A percentile compares a stretch with the other conserved stretches of the same genome.
Conservation (phyloP, 2,113 vertebrate species). For the Coturnix japonica region DNA sequence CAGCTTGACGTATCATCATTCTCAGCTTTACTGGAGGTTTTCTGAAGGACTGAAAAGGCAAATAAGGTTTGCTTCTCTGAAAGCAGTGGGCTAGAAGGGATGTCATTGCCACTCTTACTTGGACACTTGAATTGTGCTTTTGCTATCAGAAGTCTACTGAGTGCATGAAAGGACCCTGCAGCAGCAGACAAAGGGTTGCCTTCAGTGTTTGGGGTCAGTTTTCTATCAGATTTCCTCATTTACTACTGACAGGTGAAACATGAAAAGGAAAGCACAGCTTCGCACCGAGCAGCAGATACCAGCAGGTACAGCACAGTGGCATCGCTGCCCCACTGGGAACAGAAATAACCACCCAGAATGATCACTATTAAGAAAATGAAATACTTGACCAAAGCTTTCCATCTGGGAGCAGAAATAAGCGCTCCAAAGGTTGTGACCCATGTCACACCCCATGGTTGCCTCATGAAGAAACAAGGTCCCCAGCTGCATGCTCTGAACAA, state of each 20-base stretch:
- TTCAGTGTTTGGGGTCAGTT: not conserved
- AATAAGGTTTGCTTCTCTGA: not conserved
- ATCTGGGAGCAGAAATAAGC: not conserved
- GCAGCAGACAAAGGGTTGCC: not conserved
- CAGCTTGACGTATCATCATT: not conserved
- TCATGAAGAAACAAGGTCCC: not conserved
- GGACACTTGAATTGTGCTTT: not conserved
- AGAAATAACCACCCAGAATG: not conserved
- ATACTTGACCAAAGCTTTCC: not conserved
- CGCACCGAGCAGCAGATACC: rapidly evolving
- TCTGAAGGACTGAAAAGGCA: not conserved
- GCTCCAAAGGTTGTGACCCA: not conserved
- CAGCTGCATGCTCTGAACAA: not conserved
- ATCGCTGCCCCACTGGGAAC: not conserved
- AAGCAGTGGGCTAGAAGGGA: not conserved
- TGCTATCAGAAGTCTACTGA: not conserved
- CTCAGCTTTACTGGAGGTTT: not conserved
- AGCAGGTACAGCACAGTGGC: not conserved
- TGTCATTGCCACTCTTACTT: not conserved
- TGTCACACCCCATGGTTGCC: not conserved
- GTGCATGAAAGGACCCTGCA: not conserved
- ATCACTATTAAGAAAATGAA: not conserved
- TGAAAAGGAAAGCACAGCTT: not conserved
- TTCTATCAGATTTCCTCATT: not conserved
- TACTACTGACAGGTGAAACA: rapidly evolving